Evolutionary conservation across 2,888 invertebrate species (phyloP), one percentile per base, ranked within the genome.

Genomic region (Hydriomena furcata): DNA sequence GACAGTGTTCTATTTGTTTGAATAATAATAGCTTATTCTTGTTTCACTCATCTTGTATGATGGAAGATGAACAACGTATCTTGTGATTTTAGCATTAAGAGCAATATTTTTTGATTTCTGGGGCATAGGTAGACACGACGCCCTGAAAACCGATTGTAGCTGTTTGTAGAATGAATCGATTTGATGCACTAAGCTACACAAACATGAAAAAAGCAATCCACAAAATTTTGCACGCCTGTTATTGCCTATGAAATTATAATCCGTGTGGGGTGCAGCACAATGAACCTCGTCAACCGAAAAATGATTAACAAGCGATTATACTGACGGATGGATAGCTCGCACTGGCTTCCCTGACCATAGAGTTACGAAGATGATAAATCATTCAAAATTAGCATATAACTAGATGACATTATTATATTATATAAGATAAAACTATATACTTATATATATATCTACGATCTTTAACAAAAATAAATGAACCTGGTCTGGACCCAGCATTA

Each of bases 241-340:
- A 76, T 82, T 79, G 66, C 65, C 68, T 78, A 76, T 82, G 73
- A 79, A 47, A 80, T 81, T 78, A 79, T 83, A 85, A 86, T 83
- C 84, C 79, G 76, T 66, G 71, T 73, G 76, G 79, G 80, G 80
- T 59, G 67, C 70, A 65, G 75, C 73, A 84, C 85, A 87, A 82
- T 85, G 84, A 81, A 82, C 80, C 77, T 80, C 81, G 81, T 88
- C 88, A 83, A 86, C 88, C 86, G 88, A 89, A 88, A 86, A 90
- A 90, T 90, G 86, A 89, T 90, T 88, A 90, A 88, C 86, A 84
- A 84, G 76, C 88, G 84, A 88, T 89, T 89, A 89, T 70, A 76
- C 79, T 88, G 89, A 87, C 84, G 87, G 81, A 87, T 85, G 87
- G 85, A 80, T 73, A 79, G 78, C 83, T 77, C 76, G 76, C 84